Conservation (phyloP, 2,888 invertebrate species). For the Agriopis aurantiaria region DNA sequence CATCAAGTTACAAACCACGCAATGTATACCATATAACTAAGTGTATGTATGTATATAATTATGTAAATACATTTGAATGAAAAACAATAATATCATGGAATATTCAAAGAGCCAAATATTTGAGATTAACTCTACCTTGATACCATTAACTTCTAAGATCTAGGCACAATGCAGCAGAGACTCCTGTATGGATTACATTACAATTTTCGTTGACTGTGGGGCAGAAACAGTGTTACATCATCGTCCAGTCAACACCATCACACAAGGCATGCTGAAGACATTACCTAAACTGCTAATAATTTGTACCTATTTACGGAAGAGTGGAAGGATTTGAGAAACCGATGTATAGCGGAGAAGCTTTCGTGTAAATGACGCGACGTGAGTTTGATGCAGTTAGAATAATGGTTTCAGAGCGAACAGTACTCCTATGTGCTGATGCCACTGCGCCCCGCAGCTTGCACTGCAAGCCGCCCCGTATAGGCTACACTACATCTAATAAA, state of each 20-base stretch:
- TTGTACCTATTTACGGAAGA: slow-evolving; percentile 49
- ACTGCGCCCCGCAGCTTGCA: slow-evolving; percentile 72
- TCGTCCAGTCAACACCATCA: slow-evolving; percentile 74
- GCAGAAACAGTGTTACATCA: slow-evolving; percentile 65
- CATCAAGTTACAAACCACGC: slow-evolving; percentile 86
- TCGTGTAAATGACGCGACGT: slow-evolving; percentile 34
- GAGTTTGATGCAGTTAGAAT: slow-evolving; percentile 62
- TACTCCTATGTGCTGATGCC: slow-evolving; percentile 65
- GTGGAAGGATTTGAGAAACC: slow-evolving; percentile 42
- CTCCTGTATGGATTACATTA: slow-evolving; percentile 85
- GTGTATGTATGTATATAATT: slow-evolving; percentile 84
- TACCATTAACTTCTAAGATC: slow-evolving; percentile 87
- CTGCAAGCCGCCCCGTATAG: slow-evolving; percentile 75
- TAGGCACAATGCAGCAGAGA: slow-evolving; percentile 87
- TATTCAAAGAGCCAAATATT: slow-evolving; percentile 86
- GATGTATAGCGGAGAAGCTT: slow-evolving; percentile 26
- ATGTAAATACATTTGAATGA: slow-evolving; percentile 86
- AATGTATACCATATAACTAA: slow-evolving; percentile 86
- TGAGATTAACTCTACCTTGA: slow-evolving; percentile 86
- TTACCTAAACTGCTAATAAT: slow-evolving; percentile 65
- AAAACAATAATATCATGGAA: slow-evolving; percentile 86
- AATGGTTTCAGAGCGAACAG: slow-evolving; percentile 63
- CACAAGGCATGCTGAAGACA: slow-evolving; percentile 70
- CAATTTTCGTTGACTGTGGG: slow-evolving; percentile 86
- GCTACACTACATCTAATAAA: slow-evolving; percentile 84